phyloP scores from a whole-genome alignment of 2,797 vertebrate species.

The Pseudochirops cupreus region DNA sequence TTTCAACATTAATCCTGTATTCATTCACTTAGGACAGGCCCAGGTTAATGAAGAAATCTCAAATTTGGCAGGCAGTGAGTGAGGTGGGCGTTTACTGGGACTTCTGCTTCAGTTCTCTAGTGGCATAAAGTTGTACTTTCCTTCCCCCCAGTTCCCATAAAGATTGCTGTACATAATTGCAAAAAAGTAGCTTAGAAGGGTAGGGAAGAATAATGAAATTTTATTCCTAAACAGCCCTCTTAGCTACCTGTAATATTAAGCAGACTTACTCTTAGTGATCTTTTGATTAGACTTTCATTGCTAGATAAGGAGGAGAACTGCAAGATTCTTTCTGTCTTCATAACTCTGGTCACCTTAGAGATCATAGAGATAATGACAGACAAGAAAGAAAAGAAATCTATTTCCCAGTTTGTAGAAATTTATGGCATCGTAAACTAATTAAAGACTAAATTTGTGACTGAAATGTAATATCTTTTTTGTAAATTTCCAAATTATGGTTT shows the following conservation, averaged over 20 bases:
- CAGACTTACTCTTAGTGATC: neutral
- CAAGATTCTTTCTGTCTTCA: neutral
- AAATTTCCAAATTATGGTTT: neutral
- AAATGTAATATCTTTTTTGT: neutral
- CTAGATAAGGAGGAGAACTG: neutral
- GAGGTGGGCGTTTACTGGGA: neutral
- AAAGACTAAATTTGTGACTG: neutral
- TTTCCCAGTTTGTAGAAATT: neutral
- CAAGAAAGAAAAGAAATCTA: neutral
- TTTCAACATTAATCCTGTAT: neutral
- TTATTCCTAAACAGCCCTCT: neutral
- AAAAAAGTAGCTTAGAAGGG: neutral
- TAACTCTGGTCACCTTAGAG: neutral
- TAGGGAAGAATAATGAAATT: neutral
- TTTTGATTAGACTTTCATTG: neutral
- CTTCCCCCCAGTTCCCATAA: neutral
- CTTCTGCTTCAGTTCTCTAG: neutral
- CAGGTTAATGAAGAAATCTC: neutral
- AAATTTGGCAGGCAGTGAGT: neutral
- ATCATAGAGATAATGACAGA: neutral
- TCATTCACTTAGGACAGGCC: neutral
- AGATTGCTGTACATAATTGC: neutral
- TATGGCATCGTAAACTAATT: neutral
- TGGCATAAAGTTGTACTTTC: neutral
- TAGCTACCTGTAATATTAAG: neutral